Percentiles rank a stretch among this genome's conserved stretches.
Evolutionary conservation across 2,113 vertebrate genomes (phyloP).

Genomic region (Hippolais icterina): DNA sequence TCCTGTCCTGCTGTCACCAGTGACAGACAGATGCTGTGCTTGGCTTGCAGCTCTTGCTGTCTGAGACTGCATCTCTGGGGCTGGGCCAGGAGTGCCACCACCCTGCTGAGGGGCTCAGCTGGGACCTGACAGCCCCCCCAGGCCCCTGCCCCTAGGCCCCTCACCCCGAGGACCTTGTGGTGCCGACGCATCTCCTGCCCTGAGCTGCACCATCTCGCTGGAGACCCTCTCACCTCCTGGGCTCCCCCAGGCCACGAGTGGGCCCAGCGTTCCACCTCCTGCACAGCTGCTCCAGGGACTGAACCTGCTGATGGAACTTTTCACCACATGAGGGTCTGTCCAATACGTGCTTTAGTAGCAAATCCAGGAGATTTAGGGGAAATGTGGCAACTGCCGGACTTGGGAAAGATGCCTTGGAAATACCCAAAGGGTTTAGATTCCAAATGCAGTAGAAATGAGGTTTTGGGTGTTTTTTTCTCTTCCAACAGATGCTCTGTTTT

Average conservation of each 20-base stretch:
- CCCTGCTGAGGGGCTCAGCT: not conserved
- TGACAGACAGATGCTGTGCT: not conserved
- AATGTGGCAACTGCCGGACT: not conserved
- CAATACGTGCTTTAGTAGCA: not conserved
- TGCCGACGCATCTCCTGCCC: not conserved
- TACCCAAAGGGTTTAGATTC: not conserved
- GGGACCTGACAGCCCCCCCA: not conserved
- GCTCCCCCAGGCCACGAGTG: not conserved
- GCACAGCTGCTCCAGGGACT: not conserved
- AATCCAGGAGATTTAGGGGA: not conserved
- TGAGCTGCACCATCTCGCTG: accelerated
- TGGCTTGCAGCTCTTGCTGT: accelerated
- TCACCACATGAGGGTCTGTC: not conserved
- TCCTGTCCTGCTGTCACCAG: not conserved
- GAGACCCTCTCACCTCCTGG: not conserved
- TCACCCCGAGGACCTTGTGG: not conserved
- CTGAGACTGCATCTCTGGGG: not conserved
- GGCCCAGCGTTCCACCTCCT: not conserved
- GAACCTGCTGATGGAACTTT: not conserved
- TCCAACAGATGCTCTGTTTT: not conserved
- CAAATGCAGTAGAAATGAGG: not conserved
- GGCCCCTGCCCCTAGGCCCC: not conserved
- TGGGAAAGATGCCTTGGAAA: not conserved
- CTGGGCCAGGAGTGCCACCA: not conserved
- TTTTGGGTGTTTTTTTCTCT: not conserved